phyloP scores from a whole-genome alignment of 2,797 vertebrate species.

The Cyclura pinguis region DNA sequence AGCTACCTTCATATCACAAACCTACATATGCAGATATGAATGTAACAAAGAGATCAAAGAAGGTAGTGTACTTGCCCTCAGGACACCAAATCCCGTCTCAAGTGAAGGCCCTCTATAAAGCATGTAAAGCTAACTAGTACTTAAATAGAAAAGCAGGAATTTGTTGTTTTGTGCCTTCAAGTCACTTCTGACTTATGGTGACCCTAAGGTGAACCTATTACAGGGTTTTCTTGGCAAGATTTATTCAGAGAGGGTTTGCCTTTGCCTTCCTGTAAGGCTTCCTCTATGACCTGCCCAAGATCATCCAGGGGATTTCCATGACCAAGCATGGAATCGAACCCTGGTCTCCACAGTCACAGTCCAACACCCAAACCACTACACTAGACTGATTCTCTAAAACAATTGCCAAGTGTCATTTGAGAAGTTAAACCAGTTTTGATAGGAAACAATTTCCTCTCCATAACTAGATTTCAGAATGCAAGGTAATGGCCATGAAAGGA shows the following conservation, averaged over 20 bases:
- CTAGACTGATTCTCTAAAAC: neutral
- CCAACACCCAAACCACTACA: no score
- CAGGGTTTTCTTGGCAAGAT: no score
- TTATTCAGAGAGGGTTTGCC: no score
- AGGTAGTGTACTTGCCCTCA: neutral
- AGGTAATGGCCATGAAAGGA: neutral
- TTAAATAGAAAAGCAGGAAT: neutral
- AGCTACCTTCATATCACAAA: constrained; percentile 18
- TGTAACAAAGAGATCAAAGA: rapidly evolving
- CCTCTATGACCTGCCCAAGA: no score
- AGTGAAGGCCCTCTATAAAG: neutral
- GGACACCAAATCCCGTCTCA: neutral
- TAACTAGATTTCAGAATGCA: neutral
- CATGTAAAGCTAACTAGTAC: neutral
- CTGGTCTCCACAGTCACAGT: no score
- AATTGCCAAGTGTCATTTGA: neutral
- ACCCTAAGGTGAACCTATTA: no score
- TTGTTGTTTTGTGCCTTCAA: no score
- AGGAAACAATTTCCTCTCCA: neutral
- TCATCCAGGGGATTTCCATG: no score
- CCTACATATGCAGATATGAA: neutral
- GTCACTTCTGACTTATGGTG: no score
- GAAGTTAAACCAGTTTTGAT: neutral
- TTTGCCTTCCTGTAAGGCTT: no score
- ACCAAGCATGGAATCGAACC: no score